Base-by-base conservation (phyloP, 2,113 vertebrate species). In the Amphilophus citrinellus region DNA sequence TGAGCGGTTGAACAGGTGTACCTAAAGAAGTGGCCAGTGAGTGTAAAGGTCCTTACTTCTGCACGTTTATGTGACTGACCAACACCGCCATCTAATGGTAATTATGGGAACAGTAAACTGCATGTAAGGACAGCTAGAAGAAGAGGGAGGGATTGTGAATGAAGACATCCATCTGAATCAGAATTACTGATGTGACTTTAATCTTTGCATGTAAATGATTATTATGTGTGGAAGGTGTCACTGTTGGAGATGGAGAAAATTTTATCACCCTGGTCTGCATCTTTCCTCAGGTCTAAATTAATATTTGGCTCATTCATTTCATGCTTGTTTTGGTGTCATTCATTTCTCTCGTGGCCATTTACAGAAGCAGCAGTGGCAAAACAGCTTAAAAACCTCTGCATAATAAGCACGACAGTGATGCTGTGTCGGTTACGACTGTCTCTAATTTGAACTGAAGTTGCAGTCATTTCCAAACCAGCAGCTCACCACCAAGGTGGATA, bases 1-100 rank as follows among this genome's bases (percentile, higher is more conserved):
- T 47, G 42, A 47, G 8, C 5, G 15, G 44, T 18, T 68, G 14
- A 47, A 47, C 39, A 27, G 39, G 65, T 47, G 14, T 24, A 68
- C 8, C 22, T 68, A 10, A 68, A 68, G 8, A 68, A 68, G 37
- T 66, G 39, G n/a, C 37, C 4, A 6, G 13, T 24, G 39, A 68
- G 42, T 27, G 17, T 47, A 27, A 47, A 68, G 47, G 44, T 61
- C 3, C 13, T 68, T 9, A 61, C 11, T 14, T 53, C 8, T 59
- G 5, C 42, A 58, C 3, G 20, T 4, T 50, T 60, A 71, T 10
- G 1, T 22, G 24, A 57, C n/a, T 61, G 17, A 61, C 3, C 20
- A 60, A 85, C 62, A 30, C 37, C 77, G 83, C 24, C 83, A 77
- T 78, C 84, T 88, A 53, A 61, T 68, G 89, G 83, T 37, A 32